phyloP scores from a whole-genome alignment of 2,888 invertebrate species.

The Cyclophora albipunctata region DNA sequence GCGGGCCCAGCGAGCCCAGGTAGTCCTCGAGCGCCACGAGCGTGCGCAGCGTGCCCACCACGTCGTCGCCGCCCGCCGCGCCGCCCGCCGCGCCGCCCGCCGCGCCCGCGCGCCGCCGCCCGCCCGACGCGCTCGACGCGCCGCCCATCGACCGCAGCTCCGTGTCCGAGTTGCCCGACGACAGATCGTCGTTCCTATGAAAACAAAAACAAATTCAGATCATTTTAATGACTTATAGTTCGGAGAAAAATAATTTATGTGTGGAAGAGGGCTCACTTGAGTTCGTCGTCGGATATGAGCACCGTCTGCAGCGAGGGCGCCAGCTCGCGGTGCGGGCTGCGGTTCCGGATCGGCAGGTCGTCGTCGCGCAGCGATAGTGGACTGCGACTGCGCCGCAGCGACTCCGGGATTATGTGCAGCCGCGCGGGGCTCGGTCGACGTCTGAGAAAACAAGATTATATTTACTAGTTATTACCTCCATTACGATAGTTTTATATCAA shows the following conservation, averaged over 20 bases:
- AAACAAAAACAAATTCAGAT: not conserved
- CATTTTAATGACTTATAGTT: too few relatives aligned
- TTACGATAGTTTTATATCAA: too few relatives aligned
- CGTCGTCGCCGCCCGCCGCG: constrained; percentile 47
- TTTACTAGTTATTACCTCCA: too few relatives aligned
- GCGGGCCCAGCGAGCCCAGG: constrained; percentile 88
- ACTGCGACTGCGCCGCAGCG: constrained; percentile 41
- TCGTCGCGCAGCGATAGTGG: constrained; percentile 25
- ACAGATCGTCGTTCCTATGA: constrained; percentile 43
- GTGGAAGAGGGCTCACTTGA: constrained; percentile 36
- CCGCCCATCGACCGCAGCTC: constrained; percentile 40
- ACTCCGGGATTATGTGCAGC: constrained; percentile 27
- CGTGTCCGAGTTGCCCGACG: constrained; percentile 60
- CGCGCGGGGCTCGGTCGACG: constrained; percentile 25
- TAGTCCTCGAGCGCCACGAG: constrained; percentile 88
- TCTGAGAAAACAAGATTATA: constrained; percentile 8
- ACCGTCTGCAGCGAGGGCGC: constrained; percentile 53
- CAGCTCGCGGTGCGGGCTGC: constrained; percentile 12
- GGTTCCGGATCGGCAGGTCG: constrained; percentile 23
- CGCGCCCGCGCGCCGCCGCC: constrained; percentile 15
- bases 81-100: constrained; percentile 8
- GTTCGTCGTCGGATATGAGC: constrained; percentile 62
- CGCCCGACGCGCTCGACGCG: constrained; percentile 24
- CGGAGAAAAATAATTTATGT: too few relatives aligned
- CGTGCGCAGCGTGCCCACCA: constrained; percentile 81